phyloP scores from a whole-genome alignment of 53 echinoderm and acorn worm species.

The Holothuria scabra region DNA sequence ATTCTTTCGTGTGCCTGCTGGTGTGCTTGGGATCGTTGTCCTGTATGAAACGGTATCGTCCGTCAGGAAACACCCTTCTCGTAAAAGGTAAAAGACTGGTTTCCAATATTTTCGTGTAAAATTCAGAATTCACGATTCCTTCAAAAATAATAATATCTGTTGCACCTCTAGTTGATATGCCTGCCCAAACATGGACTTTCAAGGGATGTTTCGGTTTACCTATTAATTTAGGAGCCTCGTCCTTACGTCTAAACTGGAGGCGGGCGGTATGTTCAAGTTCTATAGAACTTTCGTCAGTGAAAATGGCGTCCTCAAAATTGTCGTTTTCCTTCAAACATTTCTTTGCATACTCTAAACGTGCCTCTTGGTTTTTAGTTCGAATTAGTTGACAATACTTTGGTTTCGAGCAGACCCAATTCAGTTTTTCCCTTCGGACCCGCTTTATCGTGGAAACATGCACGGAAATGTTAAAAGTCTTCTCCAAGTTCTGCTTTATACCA shows the following conservation, averaged over 20 bases:
- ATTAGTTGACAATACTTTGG: slow-evolving; percentile 10
- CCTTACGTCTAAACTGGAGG: slow-evolving; percentile 6
- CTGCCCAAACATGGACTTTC: slow-evolving; percentile 52
- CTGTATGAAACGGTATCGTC: slow-evolving; percentile 23
- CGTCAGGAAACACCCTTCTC: slow-evolving; percentile 17
- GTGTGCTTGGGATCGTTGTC: slow-evolving; percentile 50
- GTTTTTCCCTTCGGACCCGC: slow-evolving; percentile 9
- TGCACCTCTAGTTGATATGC: slow-evolving; percentile 47
- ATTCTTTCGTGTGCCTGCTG: slow-evolving; percentile 2
- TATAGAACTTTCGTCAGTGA: too few species aligned
- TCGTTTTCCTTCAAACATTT: not conserved
- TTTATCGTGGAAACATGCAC: slow-evolving; percentile 15
- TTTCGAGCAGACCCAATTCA: slow-evolving; percentile 3
- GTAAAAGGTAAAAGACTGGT: slow-evolving; percentile 21
- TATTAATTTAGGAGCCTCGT: not conserved
- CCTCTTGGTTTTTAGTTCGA: not conserved
- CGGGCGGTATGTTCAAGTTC: too few species aligned
- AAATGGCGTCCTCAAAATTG: too few species aligned
- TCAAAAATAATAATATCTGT: slow-evolving; percentile 29
- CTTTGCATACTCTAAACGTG: slow-evolving; percentile 4
- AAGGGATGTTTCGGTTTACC: slow-evolving; percentile 42
- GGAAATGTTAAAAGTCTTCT: not conserved
- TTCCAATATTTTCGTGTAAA: slow-evolving; percentile 25
- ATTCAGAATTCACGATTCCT: slow-evolving; percentile 38
- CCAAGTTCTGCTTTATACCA: not conserved